phyloP scores from a whole-genome alignment of 2,888 invertebrate genomes.

The Thelaira solivaga region DNA sequence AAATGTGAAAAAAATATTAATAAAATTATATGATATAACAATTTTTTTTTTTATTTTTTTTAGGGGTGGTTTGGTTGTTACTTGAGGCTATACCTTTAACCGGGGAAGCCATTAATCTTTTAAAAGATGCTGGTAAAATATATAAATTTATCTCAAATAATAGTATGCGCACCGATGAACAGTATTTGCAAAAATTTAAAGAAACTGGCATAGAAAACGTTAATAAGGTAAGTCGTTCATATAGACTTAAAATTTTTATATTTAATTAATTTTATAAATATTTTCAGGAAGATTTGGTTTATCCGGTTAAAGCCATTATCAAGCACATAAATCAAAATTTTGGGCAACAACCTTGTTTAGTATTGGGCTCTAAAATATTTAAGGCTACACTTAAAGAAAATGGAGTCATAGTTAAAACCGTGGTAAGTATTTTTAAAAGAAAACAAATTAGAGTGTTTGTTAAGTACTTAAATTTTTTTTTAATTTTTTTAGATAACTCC shows the following conservation, averaged over 20 bases:
- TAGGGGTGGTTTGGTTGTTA: conserved; percentile 77
- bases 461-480: background rate
- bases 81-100: conserved; percentile 71
- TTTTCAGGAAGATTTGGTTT: conserved; percentile 74
- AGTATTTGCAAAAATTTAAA: conserved; percentile 66
- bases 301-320: conserved; percentile 74
- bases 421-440: conserved; percentile 65
- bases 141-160: conserved; percentile 75
- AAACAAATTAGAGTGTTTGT: background rate
- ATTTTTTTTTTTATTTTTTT: conserved; percentile 1
- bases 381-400: conserved; percentile 69
- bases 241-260: background rate
- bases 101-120: conserved; percentile 68
- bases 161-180: conserved; percentile 66
- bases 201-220: conserved; percentile 65
- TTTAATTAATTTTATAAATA: background rate
- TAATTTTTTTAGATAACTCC: conserved; percentile 47
- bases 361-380: conserved; percentile 71
- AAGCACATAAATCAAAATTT: conserved; percentile 75
- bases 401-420: conserved; percentile 73
- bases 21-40: too few species aligned
- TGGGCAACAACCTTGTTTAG: conserved; percentile 75
- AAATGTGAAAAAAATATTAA: too few species aligned
- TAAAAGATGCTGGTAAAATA: conserved; percentile 74
- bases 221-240: conserved; percentile 64